A percentile compares a stretch with the other conserved stretches of the same genome.
These are phyloP conservation scores for Drosophila lacertosa DNA, from an alignment of 1,140 invertebrate genomes.

Conservation along the genomic window DNA sequence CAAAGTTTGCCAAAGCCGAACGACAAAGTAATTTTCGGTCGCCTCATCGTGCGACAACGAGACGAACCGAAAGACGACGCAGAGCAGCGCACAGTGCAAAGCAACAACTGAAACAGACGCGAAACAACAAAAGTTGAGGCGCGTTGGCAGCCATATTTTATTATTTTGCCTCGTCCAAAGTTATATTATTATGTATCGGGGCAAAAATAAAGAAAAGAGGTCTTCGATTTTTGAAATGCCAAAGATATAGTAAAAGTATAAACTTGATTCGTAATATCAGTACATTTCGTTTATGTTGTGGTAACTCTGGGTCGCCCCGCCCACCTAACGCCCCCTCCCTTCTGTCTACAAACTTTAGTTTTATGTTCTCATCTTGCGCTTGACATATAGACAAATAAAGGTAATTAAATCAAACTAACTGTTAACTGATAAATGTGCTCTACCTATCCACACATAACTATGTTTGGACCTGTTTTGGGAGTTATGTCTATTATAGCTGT, in stretches of 20 bases:
- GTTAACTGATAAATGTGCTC: conserved; percentile 2
- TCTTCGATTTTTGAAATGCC: conserved; percentile 6
- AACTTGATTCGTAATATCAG: too few relatives aligned
- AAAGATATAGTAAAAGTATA: not conserved
- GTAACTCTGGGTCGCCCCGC: not conserved
- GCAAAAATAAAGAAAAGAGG: conserved; percentile 32
- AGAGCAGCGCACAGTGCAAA: conserved; percentile 63
- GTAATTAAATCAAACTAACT: conserved; percentile 23
- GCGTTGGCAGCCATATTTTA: conserved; percentile 51
- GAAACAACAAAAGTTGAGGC: conserved; percentile 41
- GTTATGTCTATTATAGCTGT: conserved; percentile 67
- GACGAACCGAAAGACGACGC: conserved; percentile 69
- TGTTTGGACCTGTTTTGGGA: conserved; percentile 31
- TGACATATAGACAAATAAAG: conserved; percentile 8
- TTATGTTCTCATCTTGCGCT: conserved; percentile 16
- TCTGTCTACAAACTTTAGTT: not conserved
- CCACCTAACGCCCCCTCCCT: not conserved
- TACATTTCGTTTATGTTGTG: not conserved
- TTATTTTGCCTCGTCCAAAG: conserved; percentile 15
- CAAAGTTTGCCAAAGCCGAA: conserved; percentile 51
- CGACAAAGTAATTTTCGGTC: conserved; percentile 40
- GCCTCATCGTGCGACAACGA: conserved; percentile 43
- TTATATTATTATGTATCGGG: conserved; percentile 25
- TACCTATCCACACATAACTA: conserved; percentile 3
- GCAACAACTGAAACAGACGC: conserved; percentile 60